Conservation (phyloP, 2,797 vertebrate genomes). For the Pangasius krempfi region DNA sequence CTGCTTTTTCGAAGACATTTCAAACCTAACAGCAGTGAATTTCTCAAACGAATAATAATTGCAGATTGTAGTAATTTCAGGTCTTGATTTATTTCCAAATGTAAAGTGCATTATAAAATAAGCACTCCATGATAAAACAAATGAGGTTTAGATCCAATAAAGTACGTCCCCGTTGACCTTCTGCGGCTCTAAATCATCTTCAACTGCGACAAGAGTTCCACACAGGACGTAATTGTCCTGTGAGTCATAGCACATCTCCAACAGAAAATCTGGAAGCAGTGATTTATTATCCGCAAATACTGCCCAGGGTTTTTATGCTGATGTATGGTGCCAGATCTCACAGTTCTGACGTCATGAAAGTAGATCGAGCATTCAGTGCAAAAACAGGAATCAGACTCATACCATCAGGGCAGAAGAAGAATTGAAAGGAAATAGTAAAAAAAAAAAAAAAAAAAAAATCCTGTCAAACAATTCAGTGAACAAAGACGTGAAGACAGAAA, state of each 20-base stretch:
- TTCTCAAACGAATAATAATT: not conserved
- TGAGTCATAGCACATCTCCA: constrained; percentile 4
- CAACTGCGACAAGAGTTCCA: too few species aligned
- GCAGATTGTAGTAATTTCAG: not conserved
- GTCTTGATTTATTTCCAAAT: not conserved
- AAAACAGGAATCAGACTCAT: constrained; percentile 4
- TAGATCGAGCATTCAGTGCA: not conserved
- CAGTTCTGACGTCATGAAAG: not conserved
- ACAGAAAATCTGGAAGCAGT: not conserved
- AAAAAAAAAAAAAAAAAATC: not conserved
- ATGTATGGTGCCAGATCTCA: not conserved
- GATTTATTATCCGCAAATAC: not conserved
- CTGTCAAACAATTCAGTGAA: not conserved
- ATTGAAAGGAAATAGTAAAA: not conserved
- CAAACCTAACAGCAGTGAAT: not conserved
- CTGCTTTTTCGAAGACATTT: not conserved
- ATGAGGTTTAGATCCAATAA: not conserved
- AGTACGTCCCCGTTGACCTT: not conserved
- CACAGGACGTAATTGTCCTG: not conserved
- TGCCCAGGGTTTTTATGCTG: not conserved
- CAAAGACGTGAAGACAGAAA: not conserved
- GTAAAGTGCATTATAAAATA: not conserved
- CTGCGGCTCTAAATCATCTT: not conserved
- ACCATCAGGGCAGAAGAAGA: not conserved
- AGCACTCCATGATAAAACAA: not conserved